phyloP scores from a whole-genome alignment of 2,888 invertebrate genomes.

The Cenopis cana region DNA sequence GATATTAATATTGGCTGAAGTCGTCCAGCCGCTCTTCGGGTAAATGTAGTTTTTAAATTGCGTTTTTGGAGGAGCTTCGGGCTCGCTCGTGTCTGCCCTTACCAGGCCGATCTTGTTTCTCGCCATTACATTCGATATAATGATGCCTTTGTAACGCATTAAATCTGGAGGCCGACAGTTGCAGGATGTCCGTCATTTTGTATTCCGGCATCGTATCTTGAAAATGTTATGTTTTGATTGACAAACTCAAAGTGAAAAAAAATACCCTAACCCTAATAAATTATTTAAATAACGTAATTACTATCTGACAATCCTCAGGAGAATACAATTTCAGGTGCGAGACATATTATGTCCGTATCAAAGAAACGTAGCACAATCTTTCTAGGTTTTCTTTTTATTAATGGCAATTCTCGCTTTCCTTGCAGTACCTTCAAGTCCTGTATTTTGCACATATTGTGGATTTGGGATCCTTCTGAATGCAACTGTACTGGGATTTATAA shows the following conservation, averaged over 20 bases:
- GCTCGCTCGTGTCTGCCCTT: conserved; percentile 49
- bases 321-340: too few relatives aligned
- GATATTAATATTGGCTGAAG: conserved; percentile 79
- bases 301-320: too few relatives aligned
- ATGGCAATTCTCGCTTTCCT: too few relatives aligned
- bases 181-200: background rate
- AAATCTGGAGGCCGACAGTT: conserved; percentile 41
- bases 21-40: conserved; percentile 67
- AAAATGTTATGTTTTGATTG: background rate
- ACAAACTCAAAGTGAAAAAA: background rate
- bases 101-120: conserved; percentile 51
- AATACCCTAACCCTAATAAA: background rate
- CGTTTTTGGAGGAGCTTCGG: conserved; percentile 65
- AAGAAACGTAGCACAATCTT: too few relatives aligned
- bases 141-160: conserved; percentile 48
- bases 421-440: too few relatives aligned
- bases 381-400: too few relatives aligned
- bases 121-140: conserved; percentile 47
- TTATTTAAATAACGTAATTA: too few relatives aligned
- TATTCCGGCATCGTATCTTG: background rate
- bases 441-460: too few relatives aligned
- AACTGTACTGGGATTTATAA: too few relatives aligned
- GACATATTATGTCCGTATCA: too few relatives aligned
- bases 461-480: too few relatives aligned
- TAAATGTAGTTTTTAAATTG: conserved; percentile 82